Evolutionary conservation across 1,140 invertebrate species (phyloP), one percentile per base, ranked within the genome.

Genomic region (Drosophila equinoxialis): DNA sequence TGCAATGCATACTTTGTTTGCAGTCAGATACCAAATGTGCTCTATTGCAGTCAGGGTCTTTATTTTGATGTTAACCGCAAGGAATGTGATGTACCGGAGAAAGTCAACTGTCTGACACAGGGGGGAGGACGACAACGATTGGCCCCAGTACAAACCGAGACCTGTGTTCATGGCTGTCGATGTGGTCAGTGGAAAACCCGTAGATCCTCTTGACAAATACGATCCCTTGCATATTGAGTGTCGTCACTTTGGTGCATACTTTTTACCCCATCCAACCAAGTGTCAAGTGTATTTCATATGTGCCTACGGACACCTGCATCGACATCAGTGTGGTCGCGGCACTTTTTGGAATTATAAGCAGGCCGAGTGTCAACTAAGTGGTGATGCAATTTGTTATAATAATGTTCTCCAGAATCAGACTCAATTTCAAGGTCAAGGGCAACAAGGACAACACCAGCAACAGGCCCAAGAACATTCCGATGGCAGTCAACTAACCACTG

Each of bases 161-260:
- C 85, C 87, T 6, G 35, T 67, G 6, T 90, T 90, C 37, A 55
- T 79, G 20, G 85, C 90, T 26, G 73, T 91, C 3, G 85, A 90
- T 74, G 80, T 90, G 42, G 10, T 11, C 13, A 91, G 71, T 11
- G 85, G 86, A 4, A 23, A 63, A 42, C 37, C 66, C 3, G 77
- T 91, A 0, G 74, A 73, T 71, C 86, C 90, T 37, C 78, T 91
- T 78, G 71, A 71, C 7, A 77, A 71, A 23, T 91, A 90, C 58
- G 84, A 91, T 65, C 84, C 90, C 0, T n/a, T 77, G 65, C 54
- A 79, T 3, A 55, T 91, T 1, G 75, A 79, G 13, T 91, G 90
- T 17, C 81, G 81, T 0, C 87, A 91, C n/a, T 84, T 76, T 60
- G 90, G 90, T 1, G 79, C 82, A 37, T 91, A 91, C 71, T 91